Base-by-base conservation (phyloP, 2,888 invertebrate species). In the Himalopsyche japonica region DNA sequence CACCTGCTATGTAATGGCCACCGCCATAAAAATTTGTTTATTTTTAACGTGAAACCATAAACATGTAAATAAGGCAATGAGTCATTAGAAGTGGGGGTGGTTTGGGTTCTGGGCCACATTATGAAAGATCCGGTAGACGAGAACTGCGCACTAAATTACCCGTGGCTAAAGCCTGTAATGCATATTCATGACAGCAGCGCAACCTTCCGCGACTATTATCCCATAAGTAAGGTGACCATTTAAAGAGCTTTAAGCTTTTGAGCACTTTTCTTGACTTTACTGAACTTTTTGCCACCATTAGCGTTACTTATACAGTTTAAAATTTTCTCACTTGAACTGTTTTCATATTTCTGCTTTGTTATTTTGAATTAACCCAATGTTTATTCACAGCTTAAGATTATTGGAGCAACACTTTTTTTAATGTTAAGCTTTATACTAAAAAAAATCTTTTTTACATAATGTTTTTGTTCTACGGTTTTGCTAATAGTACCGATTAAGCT, bases 1-100 rank as follows among this genome's bases (percentile, higher is more conserved):
- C 80, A 70, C 76, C 81, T 81, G 81, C 77, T 81, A 48, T 76
- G 82, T 49, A 83, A 86, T 84, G 82, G 84, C 30, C 37, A 64
- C 79, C 82, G 70, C 76, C 80, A 64, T 81, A 81, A 84, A 82
- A 86, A 85, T 83, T 82, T 86, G 85, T 84, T 86, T 86, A 81
- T 84, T 82, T 85, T 85, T 83, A 83, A 83, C 83, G 85, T 84
- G 82, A 79, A 70, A 83, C 83, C 86, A 82, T 86, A 86, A 86
- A 86, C 85, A 86, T 86, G 86, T 84, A 86, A 86, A 86, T 86
- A 85, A 85, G 86, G 86, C 78, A 79, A 85, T 86, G 86, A 85
- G 85, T 86, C 86, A 86, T 86, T 86, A 86, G 84, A 12, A 47
- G 32, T 57, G 49, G 32, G 70, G 70, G 70, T 15, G 70, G 70